Conservation (phyloP, 2,888 invertebrate species). For the Lasioglossum zephyrum region DNA sequence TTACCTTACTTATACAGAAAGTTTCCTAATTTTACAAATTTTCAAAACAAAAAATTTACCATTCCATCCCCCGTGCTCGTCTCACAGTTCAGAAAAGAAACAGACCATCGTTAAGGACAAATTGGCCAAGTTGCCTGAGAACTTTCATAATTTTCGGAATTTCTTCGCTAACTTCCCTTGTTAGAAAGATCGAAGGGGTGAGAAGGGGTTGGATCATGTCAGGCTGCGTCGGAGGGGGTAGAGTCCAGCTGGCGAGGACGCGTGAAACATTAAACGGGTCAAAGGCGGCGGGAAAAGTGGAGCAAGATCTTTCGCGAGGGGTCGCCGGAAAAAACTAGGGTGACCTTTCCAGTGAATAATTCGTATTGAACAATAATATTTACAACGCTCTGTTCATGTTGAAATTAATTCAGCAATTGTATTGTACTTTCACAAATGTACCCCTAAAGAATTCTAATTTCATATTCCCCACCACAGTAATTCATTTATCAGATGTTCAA, state of each 20-base stretch:
- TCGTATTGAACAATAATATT: too few relatives aligned
- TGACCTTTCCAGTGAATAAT: too few relatives aligned
- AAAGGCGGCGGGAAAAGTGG: not conserved
- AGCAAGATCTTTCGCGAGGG: not conserved
- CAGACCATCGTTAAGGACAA: not conserved
- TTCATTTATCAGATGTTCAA: too few relatives aligned
- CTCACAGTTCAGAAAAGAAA: not conserved
- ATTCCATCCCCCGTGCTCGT: too few relatives aligned
- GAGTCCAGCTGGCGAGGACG: not conserved
- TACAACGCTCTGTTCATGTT: too few relatives aligned
- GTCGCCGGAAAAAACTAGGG: not conserved
- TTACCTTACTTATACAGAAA: too few relatives aligned
- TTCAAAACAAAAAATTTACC: too few relatives aligned
- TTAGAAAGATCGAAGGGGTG: slow-evolving; percentile 14
- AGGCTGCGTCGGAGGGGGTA: not conserved
- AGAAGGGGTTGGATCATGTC: not conserved
- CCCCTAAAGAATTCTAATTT: too few relatives aligned
- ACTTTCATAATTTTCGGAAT: not conserved
- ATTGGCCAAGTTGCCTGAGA: not conserved
- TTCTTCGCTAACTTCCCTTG: not conserved
- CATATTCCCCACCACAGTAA: too few relatives aligned
- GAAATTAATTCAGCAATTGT: too few relatives aligned
- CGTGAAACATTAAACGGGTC: slow-evolving; percentile 26
- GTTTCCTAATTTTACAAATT: too few relatives aligned
- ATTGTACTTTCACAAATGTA: too few relatives aligned